These are phyloP conservation scores for Pyrgilauda ruficollis DNA, from an alignment of 2,113 vertebrate species.

Conservation along the genomic window DNA sequence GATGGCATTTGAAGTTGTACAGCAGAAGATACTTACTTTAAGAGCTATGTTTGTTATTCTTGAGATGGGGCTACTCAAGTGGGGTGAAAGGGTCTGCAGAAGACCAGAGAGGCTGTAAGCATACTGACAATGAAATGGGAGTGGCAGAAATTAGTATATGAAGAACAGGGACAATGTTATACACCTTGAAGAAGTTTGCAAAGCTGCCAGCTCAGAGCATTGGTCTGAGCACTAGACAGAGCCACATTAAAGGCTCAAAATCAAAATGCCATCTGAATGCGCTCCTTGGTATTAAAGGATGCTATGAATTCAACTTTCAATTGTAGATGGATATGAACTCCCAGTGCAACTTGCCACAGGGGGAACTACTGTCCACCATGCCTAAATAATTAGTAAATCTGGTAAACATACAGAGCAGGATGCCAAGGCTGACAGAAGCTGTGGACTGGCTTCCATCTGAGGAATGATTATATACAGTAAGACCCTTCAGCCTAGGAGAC, in stretches of 20 bases:
- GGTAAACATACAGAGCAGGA: background rate
- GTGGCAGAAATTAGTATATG: background rate
- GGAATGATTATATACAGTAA: background rate
- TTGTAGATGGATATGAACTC: background rate
- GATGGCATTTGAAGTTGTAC: background rate
- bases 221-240: background rate
- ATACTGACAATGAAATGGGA: background rate
- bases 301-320: background rate
- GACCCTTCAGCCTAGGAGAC: background rate
- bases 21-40: background rate
- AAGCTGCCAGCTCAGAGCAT: background rate
- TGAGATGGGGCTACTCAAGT: fast-evolving
- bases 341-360: background rate
- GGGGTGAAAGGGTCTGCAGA: background rate
- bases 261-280: background rate
- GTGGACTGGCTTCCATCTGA: background rate
- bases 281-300: background rate
- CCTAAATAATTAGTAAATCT: background rate
- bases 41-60: background rate
- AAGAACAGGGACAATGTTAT: background rate
- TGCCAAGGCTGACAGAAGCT: background rate
- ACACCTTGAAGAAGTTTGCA: background rate
- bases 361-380: background rate
- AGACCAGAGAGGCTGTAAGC: background rate
- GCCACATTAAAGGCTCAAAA: background rate